Base-by-base conservation (phyloP, 2,113 vertebrate species). In the Pseudorectes ferrugineus region DNA sequence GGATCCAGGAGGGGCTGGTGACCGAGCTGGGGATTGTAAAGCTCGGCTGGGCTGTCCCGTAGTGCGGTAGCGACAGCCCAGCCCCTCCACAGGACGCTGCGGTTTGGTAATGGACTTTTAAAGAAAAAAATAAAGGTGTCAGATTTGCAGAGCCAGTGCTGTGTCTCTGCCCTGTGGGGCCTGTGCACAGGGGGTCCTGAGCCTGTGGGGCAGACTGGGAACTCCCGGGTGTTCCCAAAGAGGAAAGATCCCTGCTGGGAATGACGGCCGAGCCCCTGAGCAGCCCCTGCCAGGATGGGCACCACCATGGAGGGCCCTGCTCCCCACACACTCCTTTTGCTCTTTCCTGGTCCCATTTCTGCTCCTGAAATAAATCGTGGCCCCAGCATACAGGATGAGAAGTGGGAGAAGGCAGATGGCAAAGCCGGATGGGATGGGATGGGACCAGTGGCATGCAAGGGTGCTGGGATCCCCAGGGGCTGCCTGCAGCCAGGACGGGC, bases 91-190 rank as follows among this genome's bases (percentile, higher is more conserved):
- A 76, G 95, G 82, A 57, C 8, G 0, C 66, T 62, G 59, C 54
- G 2, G 90, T 85, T 92, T 57, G 70, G 19, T 68, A 88, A 90
- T 21, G 29, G 85, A 78, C 78, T 96, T 89, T 58, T 73, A 58
- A 74, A 55, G 42, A 49, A 49, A 46, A 75, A 62, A 96, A 96
- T 96, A 96, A 96, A 97, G 33, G 75, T 70, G 86, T 95, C 38
- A 2, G 6, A 90, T 97, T 96, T 92, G 62, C 95, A 96, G 87
- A 87, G 80, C n/a, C 23, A 28, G 52, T 31, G 66, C 62, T 24
- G 46, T 92, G 54, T 94, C 78, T 85, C 71, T 82, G 77, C 61
- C 36, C 57, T 0, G 0, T 1, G 15, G 54, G 31, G 36, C 28
- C 55, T 0, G 0, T 5, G 4, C 15, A 1, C 6, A 21, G n/a